Conservation (phyloP, 35 echinoderm and acorn worm genomes). For the Stichopus chloronotus region DNA sequence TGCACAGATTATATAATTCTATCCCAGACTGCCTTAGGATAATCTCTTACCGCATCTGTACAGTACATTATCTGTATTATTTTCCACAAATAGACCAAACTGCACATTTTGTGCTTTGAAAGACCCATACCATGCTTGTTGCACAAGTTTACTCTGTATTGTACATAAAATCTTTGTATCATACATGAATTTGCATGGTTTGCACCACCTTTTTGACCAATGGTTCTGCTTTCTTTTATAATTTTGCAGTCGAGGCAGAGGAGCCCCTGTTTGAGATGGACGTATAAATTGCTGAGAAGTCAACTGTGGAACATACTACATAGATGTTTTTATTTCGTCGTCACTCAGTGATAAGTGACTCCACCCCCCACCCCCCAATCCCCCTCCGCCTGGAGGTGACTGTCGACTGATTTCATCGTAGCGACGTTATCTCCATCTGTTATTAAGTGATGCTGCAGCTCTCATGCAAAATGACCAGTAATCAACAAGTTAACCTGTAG, state of each 20-base stretch:
- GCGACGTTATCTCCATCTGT: neutral
- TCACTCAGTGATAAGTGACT: conserved; percentile 2
- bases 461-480: conserved; percentile 12
- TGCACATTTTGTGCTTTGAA: too few relatives aligned
- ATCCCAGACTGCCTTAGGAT: too few relatives aligned
- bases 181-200: too few relatives aligned
- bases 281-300: conserved; percentile 9
- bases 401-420: neutral
- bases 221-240: neutral
- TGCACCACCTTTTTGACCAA: too few relatives aligned
- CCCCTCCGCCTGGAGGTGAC: neutral
- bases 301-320: neutral
- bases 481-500: conserved; percentile 30
- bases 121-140: too few relatives aligned
- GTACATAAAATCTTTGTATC: too few relatives aligned
- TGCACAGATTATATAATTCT: too few relatives aligned
- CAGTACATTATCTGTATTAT: too few relatives aligned
- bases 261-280: conserved; percentile 60
- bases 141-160: too few relatives aligned
- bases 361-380: neutral
- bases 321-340: conserved; percentile 18
- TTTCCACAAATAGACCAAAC: too few relatives aligned
- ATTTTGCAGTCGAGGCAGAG: conserved; percentile 30
- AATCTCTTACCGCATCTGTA: too few relatives aligned
- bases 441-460: conserved; percentile 8